Base-by-base conservation (phyloP, 2,797 vertebrate genomes). In the Eulemur mongoz region DNA sequence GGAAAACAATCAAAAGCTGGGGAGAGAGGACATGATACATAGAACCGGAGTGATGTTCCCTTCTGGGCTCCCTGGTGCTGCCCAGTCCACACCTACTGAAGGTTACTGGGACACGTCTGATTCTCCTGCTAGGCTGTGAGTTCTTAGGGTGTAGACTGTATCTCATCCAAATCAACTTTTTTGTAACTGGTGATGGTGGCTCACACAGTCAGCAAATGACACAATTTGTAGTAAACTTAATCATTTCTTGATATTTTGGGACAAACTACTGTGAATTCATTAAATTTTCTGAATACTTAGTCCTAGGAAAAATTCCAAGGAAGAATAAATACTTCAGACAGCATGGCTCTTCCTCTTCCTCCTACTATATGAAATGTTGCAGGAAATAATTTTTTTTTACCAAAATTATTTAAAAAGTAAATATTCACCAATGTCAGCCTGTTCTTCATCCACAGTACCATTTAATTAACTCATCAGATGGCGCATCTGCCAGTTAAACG, bases 11-110 rank as follows among this genome's bases (percentile, higher is more conserved):
- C 6, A 11, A 22, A 25, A 17, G 54, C 57, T 25, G 11, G 25
- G 30, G 30, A 23, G 0, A 3, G 65, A 0, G 67, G 8, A 0
- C 1, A 1, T 8, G 0, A 20, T 11, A 30, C 0, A 22, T 1
- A 4, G 79, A 61, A 15, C 2, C 0, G 0, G 2, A 10, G 3
- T 1, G 13, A 30, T 0, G 48, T 0, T 30, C 48, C 52, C 2
- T 11, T 8, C 25, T 1, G 18, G 38, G 6, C 2, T 13, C 4
- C 45, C 2, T 0, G 10, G 72, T 1, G 57, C 43, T 25, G 38
- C 23, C 48, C 54, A 11, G 11, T 0, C 0, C 8, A 25, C 13
- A 14, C 3, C 48, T 1, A 5, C 8, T 1, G 1, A 0, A 20
- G 35, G 35, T 0, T 1, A 3, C 67, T 0, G 9, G 67, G 32